A percentile compares a stretch with the other conserved stretches of the same genome.
These are phyloP conservation scores for Laspeyria flexula DNA, from an alignment of 2,888 invertebrate genomes.

Conservation along the genomic window DNA sequence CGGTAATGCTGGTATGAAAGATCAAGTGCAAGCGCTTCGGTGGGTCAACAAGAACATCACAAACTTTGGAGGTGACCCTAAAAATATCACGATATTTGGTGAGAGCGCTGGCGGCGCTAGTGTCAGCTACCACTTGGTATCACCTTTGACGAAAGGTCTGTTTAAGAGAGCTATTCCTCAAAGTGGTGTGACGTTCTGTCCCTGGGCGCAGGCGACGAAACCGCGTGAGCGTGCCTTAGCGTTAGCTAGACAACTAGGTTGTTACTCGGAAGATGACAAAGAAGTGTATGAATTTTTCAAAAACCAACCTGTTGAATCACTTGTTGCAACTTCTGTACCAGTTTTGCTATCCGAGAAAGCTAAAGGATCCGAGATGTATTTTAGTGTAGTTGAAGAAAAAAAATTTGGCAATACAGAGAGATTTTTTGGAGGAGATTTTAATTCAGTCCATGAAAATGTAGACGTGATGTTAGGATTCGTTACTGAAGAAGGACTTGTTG, in stretches of 20 bases:
- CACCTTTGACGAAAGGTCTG: slow-evolving; percentile 62
- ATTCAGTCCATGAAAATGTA: slow-evolving; percentile 73
- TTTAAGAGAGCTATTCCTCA: slow-evolving; percentile 84
- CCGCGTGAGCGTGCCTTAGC: slow-evolving; percentile 69
- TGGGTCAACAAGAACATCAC: slow-evolving; percentile 55
- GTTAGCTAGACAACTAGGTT: slow-evolving; percentile 43
- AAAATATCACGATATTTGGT: slow-evolving; percentile 56
- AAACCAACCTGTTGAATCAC: slow-evolving; percentile 27
- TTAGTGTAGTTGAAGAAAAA: slow-evolving; percentile 46
- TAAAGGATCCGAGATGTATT: slow-evolving; percentile 18
- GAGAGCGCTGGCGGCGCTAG: slow-evolving; percentile 59
- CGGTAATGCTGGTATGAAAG: slow-evolving; percentile 58
- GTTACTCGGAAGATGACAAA: slow-evolving; percentile 28
- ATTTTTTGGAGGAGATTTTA: slow-evolving; percentile 55
- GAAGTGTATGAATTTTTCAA: slow-evolving; percentile 37
- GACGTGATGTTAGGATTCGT: slow-evolving; percentile 90
- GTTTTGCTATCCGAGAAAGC: slow-evolving; percentile 21
- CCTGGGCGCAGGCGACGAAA: slow-evolving; percentile 77
- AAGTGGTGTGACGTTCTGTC: slow-evolving; percentile 87
- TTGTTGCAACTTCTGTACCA: slow-evolving; percentile 18
- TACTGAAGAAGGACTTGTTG: slow-evolving; percentile 86
- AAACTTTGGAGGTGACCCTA: slow-evolving; percentile 52
- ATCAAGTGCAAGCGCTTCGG: slow-evolving; percentile 52
- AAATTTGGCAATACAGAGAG: slow-evolving; percentile 42
- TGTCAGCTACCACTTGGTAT: slow-evolving; percentile 55